Base-by-base conservation (phyloP, 1,140 invertebrate species). In the Trachymyrmex septentrionalis region DNA sequence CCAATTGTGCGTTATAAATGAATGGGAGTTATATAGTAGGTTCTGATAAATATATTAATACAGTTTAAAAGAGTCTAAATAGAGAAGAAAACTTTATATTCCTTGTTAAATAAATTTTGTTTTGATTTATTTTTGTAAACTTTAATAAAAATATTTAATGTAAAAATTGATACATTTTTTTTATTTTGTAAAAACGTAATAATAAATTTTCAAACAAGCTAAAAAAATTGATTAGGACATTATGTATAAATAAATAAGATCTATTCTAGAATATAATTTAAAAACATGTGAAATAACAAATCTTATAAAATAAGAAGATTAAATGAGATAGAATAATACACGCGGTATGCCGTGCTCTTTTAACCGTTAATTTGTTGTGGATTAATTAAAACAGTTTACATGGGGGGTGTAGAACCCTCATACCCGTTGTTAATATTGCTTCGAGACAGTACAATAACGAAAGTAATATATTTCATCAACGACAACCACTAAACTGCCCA, bases 321-420 rank as follows among this genome's bases (percentile, higher is more conserved):
- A 73, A 16, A 53, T 30, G 30, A 38, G 44, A 82, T 69, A 63
- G 55, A n/a, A 64, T 69, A 59, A 34, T 66, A 34, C 34, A 55
- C 24, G 61, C 34, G 34, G 72, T 50, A 72, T 30, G 73, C 75
- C 61, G 38, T 76, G 85, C 77, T 88, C 86, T 80, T 90, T 77
- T 72, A 90, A 88, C 82, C 85, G 72, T 92, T 91, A 91, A 92
- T 92, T 90, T 72, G 88, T 87, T 86, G 90, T 80, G 85, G 87
- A 92, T 92, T 92, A 92, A 92, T 92, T 92, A 92, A 92, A 92
- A 92, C 87, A 87, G 88, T 92, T 92, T 61, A 64, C 80, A 85
- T 7, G 67, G 57, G 38, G 53, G 53, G 16, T 1, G 9, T 78
- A 48, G 64, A 85, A 87, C 61, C 59, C 64, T 81, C 48, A 50